phyloP scores from a whole-genome alignment of 2,888 invertebrate species.

The Sarcophaga carnaria region DNA sequence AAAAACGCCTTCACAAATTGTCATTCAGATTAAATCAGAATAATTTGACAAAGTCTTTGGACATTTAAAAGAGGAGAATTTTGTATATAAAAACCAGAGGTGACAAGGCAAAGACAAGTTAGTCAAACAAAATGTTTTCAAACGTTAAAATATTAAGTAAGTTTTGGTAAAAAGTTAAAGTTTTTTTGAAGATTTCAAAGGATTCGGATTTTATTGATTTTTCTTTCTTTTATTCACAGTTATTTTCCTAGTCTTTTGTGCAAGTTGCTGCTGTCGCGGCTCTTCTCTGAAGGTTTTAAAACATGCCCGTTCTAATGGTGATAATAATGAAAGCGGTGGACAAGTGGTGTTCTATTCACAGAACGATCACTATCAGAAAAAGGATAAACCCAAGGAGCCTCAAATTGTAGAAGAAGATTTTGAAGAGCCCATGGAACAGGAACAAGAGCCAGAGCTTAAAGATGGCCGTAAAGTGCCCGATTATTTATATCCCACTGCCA shows the following conservation, averaged over 20 bases:
- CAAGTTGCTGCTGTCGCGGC: neutral
- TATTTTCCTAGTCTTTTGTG: conserved; percentile 3
- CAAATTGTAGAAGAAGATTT: conserved; percentile 70
- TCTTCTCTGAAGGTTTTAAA: conserved; percentile 42
- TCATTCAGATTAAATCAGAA: conserved; percentile 8
- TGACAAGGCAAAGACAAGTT: neutral
- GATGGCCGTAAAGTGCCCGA: conserved; percentile 77
- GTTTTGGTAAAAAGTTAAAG: neutral
- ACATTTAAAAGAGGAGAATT: no score
- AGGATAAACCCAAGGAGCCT: conserved; percentile 63
- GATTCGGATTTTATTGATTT: neutral
- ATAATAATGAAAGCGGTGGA: conserved; percentile 47
- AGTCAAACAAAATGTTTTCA: conserved; percentile 58
- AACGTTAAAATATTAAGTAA: conserved; percentile 49
- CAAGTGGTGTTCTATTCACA: conserved; percentile 74
- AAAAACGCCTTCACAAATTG: conserved; percentile 6
- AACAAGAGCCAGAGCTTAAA: conserved; percentile 32
- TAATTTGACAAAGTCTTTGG: conserved; percentile 10
- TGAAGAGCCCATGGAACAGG: conserved; percentile 53
- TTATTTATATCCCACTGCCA: conserved; percentile 75
- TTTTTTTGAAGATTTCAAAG: neutral
- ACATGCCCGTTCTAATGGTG: conserved; percentile 69
- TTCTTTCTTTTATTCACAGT: conserved; percentile 10
- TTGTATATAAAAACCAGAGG: conserved; percentile 33
- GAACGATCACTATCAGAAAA: conserved; percentile 67